phyloP scores from a whole-genome alignment of 2,113 vertebrate genomes.

The Pipra filicauda region DNA sequence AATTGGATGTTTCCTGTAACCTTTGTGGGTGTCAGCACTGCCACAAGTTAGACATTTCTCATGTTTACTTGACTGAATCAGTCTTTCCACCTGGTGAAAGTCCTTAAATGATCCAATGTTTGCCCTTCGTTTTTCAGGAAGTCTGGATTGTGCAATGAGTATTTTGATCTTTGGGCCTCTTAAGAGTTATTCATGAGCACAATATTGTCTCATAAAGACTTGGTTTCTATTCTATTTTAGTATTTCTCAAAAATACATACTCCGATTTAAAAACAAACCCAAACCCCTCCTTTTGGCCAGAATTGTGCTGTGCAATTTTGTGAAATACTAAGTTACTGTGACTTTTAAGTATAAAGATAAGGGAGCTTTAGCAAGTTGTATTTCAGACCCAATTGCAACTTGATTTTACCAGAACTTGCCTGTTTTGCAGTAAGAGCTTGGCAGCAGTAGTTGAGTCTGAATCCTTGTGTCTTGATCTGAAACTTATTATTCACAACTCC shows the following conservation, averaged over 20 bases:
- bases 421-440: neutral
- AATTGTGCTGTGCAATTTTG: neutral
- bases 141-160: neutral
- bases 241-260: neutral
- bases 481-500: neutral
- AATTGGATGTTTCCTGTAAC: neutral
- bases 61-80: neutral
- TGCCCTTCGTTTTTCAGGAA: neutral
- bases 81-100: neutral
- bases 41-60: neutral
- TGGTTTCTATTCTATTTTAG: neutral
- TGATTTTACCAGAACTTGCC: neutral
- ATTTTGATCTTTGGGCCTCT: slow-evolving; percentile 7
- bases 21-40: neutral
- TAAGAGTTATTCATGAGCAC: neutral
- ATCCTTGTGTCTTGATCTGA: neutral
- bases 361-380: neutral
- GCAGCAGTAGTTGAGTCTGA: neutral
- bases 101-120: neutral
- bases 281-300: accelerated
- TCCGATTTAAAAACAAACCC: neutral
- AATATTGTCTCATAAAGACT: neutral
- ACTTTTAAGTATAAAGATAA: neutral
- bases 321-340: neutral
- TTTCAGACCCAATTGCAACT: accelerated